Evolutionary conservation across 37 sponge, comb jelly and placozoan species (phyloP).

Genomic region (Hormiphora californensis): DNA sequence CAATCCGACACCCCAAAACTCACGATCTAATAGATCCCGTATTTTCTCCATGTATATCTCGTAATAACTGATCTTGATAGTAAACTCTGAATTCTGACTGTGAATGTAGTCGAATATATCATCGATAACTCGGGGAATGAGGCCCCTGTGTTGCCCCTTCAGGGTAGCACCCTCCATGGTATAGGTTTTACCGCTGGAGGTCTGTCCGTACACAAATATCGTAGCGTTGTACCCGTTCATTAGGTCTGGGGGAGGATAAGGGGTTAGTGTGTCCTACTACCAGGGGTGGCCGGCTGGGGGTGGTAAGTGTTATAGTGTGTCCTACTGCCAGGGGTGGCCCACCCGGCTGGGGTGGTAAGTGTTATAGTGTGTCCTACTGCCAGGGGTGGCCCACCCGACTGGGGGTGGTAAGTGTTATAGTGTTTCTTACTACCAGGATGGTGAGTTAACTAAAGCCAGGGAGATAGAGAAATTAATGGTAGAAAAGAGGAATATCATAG

Average conservation of each 20-base stretch:
- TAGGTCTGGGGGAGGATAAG: constrained; percentile 66
- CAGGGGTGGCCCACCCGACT: background rate
- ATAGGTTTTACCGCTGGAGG: constrained; percentile 96
- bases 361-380: background rate
- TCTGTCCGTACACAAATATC: constrained; percentile 99
- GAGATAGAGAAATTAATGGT: too few species aligned
- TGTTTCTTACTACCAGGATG: too few species aligned
- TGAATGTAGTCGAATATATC: constrained; percentile 84
- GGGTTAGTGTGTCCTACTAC: background rate
- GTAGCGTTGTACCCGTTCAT: constrained; percentile 93
- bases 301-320: background rate
- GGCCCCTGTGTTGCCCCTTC: constrained; percentile 60
- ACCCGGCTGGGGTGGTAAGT: background rate
- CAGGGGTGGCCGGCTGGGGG: background rate
- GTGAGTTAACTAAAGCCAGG: too few species aligned
- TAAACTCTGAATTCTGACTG: constrained; percentile 70
- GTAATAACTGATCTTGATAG: constrained; percentile 94
- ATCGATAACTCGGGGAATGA: constrained; percentile 83
- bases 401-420: background rate
- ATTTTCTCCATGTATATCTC: constrained; percentile 98
- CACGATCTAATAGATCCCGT: constrained; percentile 86
- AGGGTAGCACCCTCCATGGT: constrained; percentile 99
- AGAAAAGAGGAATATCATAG: too few species aligned
- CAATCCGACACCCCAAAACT: too few species aligned
- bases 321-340: too few species aligned